phyloP scores from a whole-genome alignment of 2,113 vertebrate species.

The Blennius ocellaris region DNA sequence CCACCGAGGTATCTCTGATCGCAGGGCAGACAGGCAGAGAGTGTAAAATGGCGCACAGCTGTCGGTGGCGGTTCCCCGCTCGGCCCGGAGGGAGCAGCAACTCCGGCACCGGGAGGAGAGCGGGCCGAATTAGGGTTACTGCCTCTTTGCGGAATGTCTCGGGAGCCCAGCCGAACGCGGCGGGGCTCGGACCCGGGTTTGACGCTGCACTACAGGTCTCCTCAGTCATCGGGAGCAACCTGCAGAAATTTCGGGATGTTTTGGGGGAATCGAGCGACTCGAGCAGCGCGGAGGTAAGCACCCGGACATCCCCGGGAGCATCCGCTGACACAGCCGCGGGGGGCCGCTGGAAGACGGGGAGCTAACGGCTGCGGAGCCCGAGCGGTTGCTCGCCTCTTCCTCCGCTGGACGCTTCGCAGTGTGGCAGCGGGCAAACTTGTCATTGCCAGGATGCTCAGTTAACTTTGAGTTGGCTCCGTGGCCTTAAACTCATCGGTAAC shows the following conservation, averaged over 20 bases:
- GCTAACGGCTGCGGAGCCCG: slow-evolving; percentile 53
- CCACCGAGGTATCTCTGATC: slow-evolving; percentile 85
- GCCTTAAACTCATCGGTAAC: slow-evolving; percentile 45
- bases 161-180: slow-evolving; percentile 80
- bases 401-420: slow-evolving; percentile 19
- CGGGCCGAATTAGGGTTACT: slow-evolving; percentile 88
- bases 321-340: slow-evolving; percentile 10
- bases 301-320: slow-evolving; percentile 28
- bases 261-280: slow-evolving; percentile 94
- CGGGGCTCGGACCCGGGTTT: slow-evolving; percentile 91
- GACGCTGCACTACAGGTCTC: slow-evolving; percentile 96
- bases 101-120: slow-evolving; percentile 91
- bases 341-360: slow-evolving; percentile 1
- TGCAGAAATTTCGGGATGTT: slow-evolving; percentile 96
- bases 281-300: slow-evolving; percentile 92
- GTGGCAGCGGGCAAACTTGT: slow-evolving; percentile 70
- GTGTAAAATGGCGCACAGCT: slow-evolving; percentile 99
- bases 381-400: slow-evolving; percentile 42
- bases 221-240: slow-evolving; percentile 94
- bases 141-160: slow-evolving; percentile 85
- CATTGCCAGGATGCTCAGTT: slow-evolving; percentile 73
- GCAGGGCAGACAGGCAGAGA: slow-evolving; percentile 85
- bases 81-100: slow-evolving; percentile 96
- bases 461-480: slow-evolving; percentile 67
- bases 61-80: slow-evolving; percentile 99